A percentile compares a stretch with the other conserved stretches of the same genome.
phyloP scores from a whole-genome alignment of 2,888 invertebrate species.

The Hoplodrina blanda region DNA sequence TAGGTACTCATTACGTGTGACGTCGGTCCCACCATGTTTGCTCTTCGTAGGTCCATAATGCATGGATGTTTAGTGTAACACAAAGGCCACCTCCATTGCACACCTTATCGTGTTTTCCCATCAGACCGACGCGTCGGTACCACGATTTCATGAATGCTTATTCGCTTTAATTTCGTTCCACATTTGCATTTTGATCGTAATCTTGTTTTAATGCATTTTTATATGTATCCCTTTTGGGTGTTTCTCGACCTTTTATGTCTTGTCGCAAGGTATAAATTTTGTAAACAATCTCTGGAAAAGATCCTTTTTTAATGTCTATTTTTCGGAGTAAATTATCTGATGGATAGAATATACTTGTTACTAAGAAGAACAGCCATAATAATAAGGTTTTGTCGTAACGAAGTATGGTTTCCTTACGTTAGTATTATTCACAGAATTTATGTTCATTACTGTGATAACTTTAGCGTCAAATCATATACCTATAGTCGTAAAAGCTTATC shows the following conservation, averaged over 20 bases:
- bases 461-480: conserved; percentile 2
- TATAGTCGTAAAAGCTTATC: conserved; percentile 14
- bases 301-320: neutral
- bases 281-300: neutral
- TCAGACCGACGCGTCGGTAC: conserved; percentile 51
- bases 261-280: conserved; percentile 4
- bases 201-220: conserved; percentile 55
- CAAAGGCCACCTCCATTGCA: conserved; percentile 41
- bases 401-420: conserved; percentile 8
- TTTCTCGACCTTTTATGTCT: neutral
- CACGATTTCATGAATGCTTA: conserved; percentile 63
- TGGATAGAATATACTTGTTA: neutral
- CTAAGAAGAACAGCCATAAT: conserved; percentile 5
- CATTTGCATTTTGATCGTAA: conserved; percentile 65
- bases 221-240: conserved; percentile 16
- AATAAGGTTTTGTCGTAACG: conserved; percentile 1
- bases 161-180: conserved; percentile 56
- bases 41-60: conserved; percentile 25
- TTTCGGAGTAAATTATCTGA: conserved; percentile 12
- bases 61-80: conserved; percentile 41
- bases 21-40: neutral
- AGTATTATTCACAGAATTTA: conserved; percentile 16
- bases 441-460: conserved; percentile 24
- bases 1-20: conserved; percentile 15
- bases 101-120: conserved; percentile 57